These are phyloP conservation scores for Ailurus styani DNA, from an alignment of 2,113 vertebrate species.

Conservation along the genomic window DNA sequence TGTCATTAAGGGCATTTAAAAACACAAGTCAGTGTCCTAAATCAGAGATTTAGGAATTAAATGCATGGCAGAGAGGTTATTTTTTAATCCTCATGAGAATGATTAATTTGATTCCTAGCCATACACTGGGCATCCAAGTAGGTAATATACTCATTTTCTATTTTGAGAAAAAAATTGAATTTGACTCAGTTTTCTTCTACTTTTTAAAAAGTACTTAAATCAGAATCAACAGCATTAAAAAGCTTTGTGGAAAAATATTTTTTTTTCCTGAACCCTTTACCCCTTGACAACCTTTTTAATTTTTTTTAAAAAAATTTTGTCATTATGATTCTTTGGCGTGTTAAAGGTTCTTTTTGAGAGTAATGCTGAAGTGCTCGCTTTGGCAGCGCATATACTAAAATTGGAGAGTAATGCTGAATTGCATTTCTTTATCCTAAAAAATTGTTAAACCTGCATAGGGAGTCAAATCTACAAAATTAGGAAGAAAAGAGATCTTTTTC, in stretches of 20 bases:
- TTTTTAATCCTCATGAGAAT: conserved; percentile 14
- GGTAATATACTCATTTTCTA: background rate
- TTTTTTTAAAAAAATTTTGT: background rate
- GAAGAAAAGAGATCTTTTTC: conserved; percentile 67
- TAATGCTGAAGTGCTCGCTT: conserved; percentile 21
- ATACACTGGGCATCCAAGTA: background rate
- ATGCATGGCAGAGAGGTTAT: background rate
- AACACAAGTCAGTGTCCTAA: background rate
- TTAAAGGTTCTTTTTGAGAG: background rate
- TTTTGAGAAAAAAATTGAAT: background rate
- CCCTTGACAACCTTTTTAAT: background rate
- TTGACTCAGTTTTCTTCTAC: background rate
- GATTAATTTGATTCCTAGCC: background rate
- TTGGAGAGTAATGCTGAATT: background rate
- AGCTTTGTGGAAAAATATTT: background rate
- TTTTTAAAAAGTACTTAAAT: background rate
- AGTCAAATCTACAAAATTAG: conserved; percentile 68
- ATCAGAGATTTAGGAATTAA: background rate
- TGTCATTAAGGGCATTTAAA: background rate
- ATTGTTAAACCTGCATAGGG: conserved; percentile 57
- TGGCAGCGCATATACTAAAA: no score
- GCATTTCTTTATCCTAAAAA: conserved; percentile 73
- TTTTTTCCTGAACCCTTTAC: background rate
- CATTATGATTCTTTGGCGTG: background rate
- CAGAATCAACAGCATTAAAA: background rate